These are phyloP conservation scores for Drosophila albomicans DNA, from an alignment of 1,140 invertebrate species.

Conservation along the genomic window DNA sequence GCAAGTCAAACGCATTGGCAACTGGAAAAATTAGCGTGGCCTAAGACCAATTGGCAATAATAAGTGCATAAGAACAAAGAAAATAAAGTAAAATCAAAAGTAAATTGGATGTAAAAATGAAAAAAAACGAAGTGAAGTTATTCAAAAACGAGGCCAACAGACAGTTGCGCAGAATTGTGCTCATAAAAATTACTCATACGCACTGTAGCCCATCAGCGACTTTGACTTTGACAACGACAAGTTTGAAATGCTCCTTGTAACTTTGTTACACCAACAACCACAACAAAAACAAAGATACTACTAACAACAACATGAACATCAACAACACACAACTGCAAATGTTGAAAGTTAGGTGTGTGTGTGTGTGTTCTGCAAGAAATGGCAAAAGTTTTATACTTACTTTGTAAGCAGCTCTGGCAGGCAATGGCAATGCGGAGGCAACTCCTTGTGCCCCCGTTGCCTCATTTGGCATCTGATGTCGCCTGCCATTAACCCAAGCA, in stretches of 20 bases:
- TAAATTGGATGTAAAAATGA: constrained; percentile 4
- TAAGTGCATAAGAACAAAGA: constrained; percentile 15
- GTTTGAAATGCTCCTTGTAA: constrained; percentile 81
- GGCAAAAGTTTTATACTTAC: constrained; percentile 50
- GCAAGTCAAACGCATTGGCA: constrained; percentile 13
- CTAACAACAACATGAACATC: constrained; percentile 21
- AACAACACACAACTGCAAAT: constrained; percentile 50
- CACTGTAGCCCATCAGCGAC: constrained; percentile 44
- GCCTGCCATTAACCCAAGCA: constrained; percentile 38
- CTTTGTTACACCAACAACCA: constrained; percentile 64
- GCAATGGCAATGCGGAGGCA: constrained; percentile 7
- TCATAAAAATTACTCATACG: constrained; percentile 81
- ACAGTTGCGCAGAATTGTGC: constrained; percentile 41
- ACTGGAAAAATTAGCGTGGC: constrained; percentile 22
- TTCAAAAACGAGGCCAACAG: constrained; percentile 7
- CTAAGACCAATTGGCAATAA: constrained; percentile 5
- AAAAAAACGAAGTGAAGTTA: neutral
- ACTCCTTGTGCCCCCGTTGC: neutral
- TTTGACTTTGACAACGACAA: constrained; percentile 60
- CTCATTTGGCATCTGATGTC: constrained; percentile 27
- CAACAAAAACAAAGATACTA: neutral
- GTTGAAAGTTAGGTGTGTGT: constrained; percentile 53
- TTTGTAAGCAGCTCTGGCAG: constrained; percentile 31
- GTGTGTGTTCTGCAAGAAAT: constrained; percentile 50
- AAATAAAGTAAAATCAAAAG: constrained; percentile 11